A percentile compares a stretch with the other conserved stretches of the same genome.
Evolutionary conservation across 2,888 invertebrate species (phyloP).

Genomic region (Lepidochrysops patricia): DNA sequence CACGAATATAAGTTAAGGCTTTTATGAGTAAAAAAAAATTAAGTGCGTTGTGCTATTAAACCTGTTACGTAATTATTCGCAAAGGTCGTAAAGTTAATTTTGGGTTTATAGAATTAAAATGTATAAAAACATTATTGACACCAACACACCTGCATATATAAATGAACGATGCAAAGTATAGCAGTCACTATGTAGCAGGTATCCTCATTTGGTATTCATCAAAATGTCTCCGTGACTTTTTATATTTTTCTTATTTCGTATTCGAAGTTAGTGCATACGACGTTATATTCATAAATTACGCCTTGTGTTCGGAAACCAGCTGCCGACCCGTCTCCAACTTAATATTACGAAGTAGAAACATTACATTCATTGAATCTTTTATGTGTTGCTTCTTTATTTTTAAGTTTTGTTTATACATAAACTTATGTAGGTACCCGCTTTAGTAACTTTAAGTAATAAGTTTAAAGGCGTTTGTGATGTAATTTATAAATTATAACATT

Average conservation of each 20-base stretch:
- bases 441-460: not conserved
- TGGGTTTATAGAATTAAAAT: not conserved
- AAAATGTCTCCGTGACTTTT: slow-evolving; percentile 37
- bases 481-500: too few relatives aligned
- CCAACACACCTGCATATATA: too few relatives aligned
- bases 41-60: not conserved
- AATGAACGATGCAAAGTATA: too few relatives aligned
- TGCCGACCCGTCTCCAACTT: slow-evolving; percentile 16
- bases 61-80: not conserved
- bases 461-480: not conserved
- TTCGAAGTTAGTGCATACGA: slow-evolving; percentile 32
- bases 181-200: not conserved
- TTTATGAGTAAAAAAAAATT: not conserved
- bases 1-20: not conserved
- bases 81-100: not conserved
- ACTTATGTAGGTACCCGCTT: too few relatives aligned
- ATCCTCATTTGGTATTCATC: slow-evolving; percentile 40
- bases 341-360: slow-evolving; percentile 2
- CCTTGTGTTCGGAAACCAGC: slow-evolving; percentile 19
- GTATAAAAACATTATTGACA: not conserved
- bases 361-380: slow-evolving; percentile 7
- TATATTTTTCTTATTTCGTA: slow-evolving; percentile 38
- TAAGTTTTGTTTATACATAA: not conserved
- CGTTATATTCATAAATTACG: slow-evolving; percentile 34
- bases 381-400: not conserved